A percentile compares a stretch with the other conserved stretches of the same genome.
Conservation (phyloP, 1,140 invertebrate genomes). For the Brachionus rotundiformis region DNA sequence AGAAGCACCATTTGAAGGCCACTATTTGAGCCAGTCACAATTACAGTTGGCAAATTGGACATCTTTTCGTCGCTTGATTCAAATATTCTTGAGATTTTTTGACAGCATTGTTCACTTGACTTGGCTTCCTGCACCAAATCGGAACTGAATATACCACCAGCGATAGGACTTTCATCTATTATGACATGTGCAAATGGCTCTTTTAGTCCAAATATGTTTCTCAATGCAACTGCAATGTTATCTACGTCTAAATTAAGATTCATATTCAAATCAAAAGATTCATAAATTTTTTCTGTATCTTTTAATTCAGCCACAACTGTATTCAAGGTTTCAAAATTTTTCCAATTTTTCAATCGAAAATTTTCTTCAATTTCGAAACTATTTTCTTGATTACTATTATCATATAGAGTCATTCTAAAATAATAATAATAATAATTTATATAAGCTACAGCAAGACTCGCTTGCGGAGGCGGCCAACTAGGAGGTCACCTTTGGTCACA, state of each 20-base stretch:
- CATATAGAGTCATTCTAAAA: not conserved
- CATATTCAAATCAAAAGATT: not conserved
- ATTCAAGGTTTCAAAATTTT: not conserved
- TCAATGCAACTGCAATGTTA: not conserved
- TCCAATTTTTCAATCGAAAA: not conserved
- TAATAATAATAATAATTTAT: no score
- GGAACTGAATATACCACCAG: not conserved
- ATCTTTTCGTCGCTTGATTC: not conserved
- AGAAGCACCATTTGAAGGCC: not conserved
- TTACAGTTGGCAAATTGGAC: not conserved
- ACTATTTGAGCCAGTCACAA: not conserved
- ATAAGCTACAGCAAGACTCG: no score
- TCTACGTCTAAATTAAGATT: not conserved
- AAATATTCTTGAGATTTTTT: not conserved
- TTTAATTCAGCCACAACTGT: not conserved
- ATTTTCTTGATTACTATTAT: not conserved
- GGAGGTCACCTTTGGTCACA: no score
- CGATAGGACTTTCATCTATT: not conserved
- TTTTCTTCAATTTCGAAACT: not conserved
- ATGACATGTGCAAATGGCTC: not conserved
- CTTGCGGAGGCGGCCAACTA: no score
- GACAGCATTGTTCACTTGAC: not conserved
- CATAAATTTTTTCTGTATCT: not conserved
- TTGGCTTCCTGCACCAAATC: not conserved
- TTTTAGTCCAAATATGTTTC: not conserved